Conservation (phyloP, 2,797 vertebrate genomes). For the Alectoris magna region DNA sequence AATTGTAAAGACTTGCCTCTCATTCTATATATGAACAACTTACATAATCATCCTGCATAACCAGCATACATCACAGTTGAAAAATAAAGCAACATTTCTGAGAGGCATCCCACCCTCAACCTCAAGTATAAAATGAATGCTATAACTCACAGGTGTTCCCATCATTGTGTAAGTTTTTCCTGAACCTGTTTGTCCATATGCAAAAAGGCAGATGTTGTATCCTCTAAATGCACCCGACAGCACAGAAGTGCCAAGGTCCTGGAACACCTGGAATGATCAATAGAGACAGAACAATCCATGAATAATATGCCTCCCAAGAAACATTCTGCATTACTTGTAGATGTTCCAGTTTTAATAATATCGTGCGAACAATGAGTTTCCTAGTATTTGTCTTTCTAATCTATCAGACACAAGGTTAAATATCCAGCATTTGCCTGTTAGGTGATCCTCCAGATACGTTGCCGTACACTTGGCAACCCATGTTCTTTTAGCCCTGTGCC, state of each 20-base stretch:
- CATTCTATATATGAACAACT: background rate
- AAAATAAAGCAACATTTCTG: background rate
- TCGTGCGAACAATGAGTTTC: background rate
- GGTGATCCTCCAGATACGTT: background rate
- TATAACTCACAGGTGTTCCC: slow-evolving; percentile 92
- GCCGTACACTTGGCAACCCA: no score
- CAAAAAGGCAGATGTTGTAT: slow-evolving; percentile 98
- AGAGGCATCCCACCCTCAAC: background rate
- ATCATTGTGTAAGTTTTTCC: slow-evolving; percentile 99
- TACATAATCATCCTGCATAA: background rate
- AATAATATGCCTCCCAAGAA: background rate
- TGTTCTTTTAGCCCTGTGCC: no score
- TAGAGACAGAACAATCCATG: background rate
- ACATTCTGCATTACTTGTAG: background rate
- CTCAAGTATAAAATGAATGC: background rate
- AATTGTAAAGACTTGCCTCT: background rate
- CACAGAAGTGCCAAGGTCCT: slow-evolving; percentile 93
- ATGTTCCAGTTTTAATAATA: background rate
- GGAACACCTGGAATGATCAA: slow-evolving; percentile 88
- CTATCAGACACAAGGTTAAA: background rate
- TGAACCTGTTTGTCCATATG: slow-evolving; percentile 98
- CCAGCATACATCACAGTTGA: background rate
- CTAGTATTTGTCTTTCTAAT: background rate
- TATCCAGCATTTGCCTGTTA: background rate
- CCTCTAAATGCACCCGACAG: slow-evolving; percentile 91